Conservation (phyloP, 2,797 vertebrate species). For the Netta rufina region DNA sequence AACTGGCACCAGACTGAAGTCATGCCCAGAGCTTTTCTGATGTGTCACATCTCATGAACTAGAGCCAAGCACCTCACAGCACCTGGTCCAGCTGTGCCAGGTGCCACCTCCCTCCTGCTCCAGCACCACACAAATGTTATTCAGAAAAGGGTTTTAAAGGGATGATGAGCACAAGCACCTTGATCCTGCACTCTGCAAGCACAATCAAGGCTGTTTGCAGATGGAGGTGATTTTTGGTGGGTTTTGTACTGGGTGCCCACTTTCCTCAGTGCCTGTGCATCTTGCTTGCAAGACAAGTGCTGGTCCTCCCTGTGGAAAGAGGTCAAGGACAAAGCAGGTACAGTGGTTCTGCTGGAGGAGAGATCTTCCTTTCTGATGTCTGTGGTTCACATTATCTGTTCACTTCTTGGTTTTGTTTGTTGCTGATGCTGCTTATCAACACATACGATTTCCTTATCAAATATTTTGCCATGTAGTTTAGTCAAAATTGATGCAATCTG, state of each 20-base stretch:
- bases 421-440: neutral
- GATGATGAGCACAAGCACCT: neutral
- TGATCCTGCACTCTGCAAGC: neutral
- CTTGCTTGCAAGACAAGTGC: neutral
- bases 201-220: accelerated
- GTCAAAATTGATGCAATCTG: neutral
- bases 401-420: neutral
- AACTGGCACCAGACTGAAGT: neutral
- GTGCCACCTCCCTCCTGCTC: neutral
- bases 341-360: neutral
- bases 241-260: neutral
- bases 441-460: neutral
- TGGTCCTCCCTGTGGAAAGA: neutral
- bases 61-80: neutral
- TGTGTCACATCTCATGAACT: too few species aligned
- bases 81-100: too few species aligned
- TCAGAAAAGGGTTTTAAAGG: neutral
- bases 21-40: neutral
- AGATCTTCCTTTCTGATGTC: neutral
- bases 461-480: neutral
- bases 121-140: neutral
- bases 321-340: neutral
- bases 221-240: neutral
- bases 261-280: neutral
- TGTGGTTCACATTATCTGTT: neutral